Evolutionary conservation across 1,140 invertebrate genomes (phyloP).

Genomic region (Hypothenemus hampei): DNA sequence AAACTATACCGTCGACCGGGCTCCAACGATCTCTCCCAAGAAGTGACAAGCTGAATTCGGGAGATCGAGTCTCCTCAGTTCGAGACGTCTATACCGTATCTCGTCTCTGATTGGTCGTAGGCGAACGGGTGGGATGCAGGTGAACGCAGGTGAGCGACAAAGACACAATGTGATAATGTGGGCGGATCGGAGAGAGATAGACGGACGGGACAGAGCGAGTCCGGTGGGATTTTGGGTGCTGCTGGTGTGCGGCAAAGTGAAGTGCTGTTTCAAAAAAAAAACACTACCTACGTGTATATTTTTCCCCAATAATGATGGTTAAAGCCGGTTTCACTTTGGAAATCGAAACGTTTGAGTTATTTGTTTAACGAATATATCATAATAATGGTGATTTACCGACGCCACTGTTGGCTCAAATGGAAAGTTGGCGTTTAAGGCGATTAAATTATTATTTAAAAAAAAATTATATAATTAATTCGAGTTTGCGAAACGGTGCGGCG

Average conservation of each 20-base stretch:
- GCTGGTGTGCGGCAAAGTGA: too few species aligned
- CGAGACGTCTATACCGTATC: constrained; percentile 12
- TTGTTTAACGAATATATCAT: too few species aligned
- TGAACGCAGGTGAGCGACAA: constrained; percentile 19
- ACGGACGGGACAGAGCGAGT: neutral
- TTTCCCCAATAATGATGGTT: neutral
- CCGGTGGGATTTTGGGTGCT: constrained; percentile 1
- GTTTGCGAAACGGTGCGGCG: too few species aligned
- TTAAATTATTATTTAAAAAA: neutral
- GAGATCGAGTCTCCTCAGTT: constrained; percentile 12
- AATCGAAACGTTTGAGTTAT: too few species aligned
- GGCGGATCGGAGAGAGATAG: constrained; percentile 13
- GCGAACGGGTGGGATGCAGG: constrained; percentile 13
- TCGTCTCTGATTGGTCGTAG: constrained; percentile 7
- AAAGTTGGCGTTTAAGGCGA: neutral
- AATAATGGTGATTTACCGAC: neutral
- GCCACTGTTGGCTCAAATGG: neutral
- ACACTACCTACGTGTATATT: too few species aligned
- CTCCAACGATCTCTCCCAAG: constrained; percentile 12
- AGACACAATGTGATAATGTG: constrained; percentile 1
- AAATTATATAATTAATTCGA: neutral
- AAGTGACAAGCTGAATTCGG: constrained; percentile 18
- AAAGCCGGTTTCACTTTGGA: too few species aligned
- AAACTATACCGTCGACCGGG: neutral
- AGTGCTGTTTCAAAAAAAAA: too few species aligned